These are phyloP conservation scores for Anas georgica DNA, from an alignment of 2,797 vertebrate genomes.

Conservation along the genomic window DNA sequence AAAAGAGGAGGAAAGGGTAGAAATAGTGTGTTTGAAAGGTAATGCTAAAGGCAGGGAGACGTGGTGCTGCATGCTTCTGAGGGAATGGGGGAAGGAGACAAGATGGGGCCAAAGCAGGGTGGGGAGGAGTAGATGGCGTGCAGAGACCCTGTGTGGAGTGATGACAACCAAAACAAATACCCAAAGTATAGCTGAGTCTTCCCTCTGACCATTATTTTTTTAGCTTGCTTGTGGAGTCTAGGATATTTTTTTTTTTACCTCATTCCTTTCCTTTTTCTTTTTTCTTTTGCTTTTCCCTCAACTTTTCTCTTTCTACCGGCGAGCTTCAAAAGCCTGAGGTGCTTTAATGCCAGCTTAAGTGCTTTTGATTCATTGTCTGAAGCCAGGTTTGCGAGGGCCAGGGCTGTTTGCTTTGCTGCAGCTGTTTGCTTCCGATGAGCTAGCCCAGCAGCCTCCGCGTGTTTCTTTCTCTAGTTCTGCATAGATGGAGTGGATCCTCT, in stretches of 20 bases:
- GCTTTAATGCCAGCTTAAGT: constrained; percentile 74
- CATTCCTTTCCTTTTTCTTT: background rate
- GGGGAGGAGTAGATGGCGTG: background rate
- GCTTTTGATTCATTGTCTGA: constrained; percentile 75
- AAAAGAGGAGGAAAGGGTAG: background rate
- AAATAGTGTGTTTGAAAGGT: background rate
- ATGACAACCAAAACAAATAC: background rate
- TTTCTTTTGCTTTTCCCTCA: constrained; percentile 12
- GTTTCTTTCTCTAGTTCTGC: constrained; percentile 53
- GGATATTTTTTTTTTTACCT: background rate
- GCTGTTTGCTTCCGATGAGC: constrained; percentile 53
- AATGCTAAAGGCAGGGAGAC: background rate
- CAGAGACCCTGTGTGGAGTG: too few species aligned
- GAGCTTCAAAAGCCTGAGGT: constrained; percentile 69
- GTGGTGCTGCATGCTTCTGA: background rate
- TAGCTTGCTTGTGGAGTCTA: background rate
- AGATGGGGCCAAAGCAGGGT: background rate
- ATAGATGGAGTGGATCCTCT: constrained; percentile 51
- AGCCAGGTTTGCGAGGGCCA: constrained; percentile 45
- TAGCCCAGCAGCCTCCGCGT: constrained; percentile 26
- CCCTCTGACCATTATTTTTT: background rate
- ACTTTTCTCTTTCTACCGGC: constrained; percentile 49
- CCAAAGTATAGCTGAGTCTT: background rate
- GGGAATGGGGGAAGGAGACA: background rate
- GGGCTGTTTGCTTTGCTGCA: constrained; percentile 50